These are phyloP conservation scores for Axinella damicornis DNA, from an alignment of 37 sponge, comb jelly and placozoan species.

Conservation along the genomic window DNA sequence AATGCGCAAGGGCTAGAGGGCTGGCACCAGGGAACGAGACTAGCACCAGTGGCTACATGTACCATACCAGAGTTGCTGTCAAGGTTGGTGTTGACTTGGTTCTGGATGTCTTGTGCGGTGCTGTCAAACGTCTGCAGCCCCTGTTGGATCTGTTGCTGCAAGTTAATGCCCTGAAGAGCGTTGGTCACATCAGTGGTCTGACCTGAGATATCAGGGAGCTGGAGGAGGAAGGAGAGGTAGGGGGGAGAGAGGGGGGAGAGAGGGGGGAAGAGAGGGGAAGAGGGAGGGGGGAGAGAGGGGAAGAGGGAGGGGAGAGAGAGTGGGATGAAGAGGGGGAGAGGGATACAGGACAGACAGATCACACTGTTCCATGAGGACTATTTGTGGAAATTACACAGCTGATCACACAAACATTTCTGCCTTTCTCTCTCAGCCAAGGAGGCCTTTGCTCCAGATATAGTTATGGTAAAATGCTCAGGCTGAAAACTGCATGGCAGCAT, in stretches of 20 bases:
- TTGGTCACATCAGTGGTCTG: neutral
- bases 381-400: too few species aligned
- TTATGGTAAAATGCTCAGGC: too few species aligned
- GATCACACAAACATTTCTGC: too few species aligned
- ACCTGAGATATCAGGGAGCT: slow-evolving; percentile 33
- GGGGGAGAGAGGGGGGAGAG: neutral
- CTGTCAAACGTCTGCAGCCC: slow-evolving; percentile 15
- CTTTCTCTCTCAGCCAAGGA: too few species aligned
- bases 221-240: neutral
- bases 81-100: too few species aligned
- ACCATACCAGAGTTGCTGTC: too few species aligned
- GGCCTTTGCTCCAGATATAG: too few species aligned
- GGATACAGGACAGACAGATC: neutral
- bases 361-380: too few species aligned
- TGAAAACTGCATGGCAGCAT: too few species aligned
- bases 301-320: too few species aligned
- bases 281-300: too few species aligned
- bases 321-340: neutral
- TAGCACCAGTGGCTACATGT: neutral
- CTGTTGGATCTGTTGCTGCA: neutral
- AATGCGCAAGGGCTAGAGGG: too few species aligned
- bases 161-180: slow-evolving; percentile 1
- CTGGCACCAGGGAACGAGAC: neutral
- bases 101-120: neutral
- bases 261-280: neutral